phyloP scores from a whole-genome alignment of 2,888 invertebrate genomes.

The Epinotia brunnichana region DNA sequence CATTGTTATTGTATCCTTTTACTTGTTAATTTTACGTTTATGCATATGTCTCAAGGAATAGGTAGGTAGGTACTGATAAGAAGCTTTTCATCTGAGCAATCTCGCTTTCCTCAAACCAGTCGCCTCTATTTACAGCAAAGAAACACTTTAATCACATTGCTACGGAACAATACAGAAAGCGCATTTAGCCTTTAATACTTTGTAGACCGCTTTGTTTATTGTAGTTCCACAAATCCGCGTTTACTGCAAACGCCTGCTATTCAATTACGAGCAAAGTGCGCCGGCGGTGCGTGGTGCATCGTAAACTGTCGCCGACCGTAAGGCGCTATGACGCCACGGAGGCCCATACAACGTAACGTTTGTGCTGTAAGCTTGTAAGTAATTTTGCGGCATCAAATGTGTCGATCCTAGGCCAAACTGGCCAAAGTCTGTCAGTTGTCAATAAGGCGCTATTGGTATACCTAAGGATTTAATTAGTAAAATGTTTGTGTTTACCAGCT shows the following conservation, averaged over 20 bases:
- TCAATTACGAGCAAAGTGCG: slow-evolving; percentile 79
- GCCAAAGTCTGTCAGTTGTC: no score
- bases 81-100: background rate
- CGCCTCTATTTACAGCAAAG: slow-evolving; percentile 16
- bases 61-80: background rate
- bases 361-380: slow-evolving; percentile 17
- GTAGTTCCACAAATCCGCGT: slow-evolving; percentile 62
- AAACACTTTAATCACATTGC: slow-evolving; percentile 36
- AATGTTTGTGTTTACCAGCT: no score
- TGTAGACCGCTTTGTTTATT: slow-evolving; percentile 58
- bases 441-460: no score
- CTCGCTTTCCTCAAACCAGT: background rate
- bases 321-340: slow-evolving; percentile 70
- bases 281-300: slow-evolving; percentile 75
- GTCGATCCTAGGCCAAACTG: no score
- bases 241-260: slow-evolving; percentile 75
- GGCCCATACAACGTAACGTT: slow-evolving; percentile 59
- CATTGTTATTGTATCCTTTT: background rate
- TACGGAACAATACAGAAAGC: slow-evolving; percentile 19
- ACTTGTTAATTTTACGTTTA: background rate
- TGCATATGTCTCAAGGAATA: no score
- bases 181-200: slow-evolving; percentile 46
- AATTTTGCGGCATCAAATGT: slow-evolving; percentile 12
- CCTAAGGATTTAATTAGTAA: no score
- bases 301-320: slow-evolving; percentile 70